Evolutionary conservation across 2,113 vertebrate species (phyloP), one percentile per base, ranked within the genome.

Genomic region (Australoheros scitulus): DNA sequence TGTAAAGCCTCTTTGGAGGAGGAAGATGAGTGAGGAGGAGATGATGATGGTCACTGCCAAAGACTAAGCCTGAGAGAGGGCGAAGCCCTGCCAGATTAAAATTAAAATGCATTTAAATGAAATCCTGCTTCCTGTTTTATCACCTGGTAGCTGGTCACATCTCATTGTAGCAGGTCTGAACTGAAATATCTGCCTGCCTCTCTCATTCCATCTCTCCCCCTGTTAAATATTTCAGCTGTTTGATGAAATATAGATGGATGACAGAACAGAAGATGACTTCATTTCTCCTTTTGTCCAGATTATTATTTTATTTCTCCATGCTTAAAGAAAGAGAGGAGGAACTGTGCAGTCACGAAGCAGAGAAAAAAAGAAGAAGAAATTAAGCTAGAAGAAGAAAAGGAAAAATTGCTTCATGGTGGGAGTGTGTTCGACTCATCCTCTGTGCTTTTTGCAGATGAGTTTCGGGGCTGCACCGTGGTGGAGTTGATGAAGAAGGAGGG

Each of bases 401-500:
- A 6, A 34, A 24, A 29, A 14, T n/a, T 1, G 34, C 17, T 57
- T 79, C 7, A 24, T 18, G 52, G 1, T 3, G 13, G 24, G n/a
- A 3, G 22, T 68, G n/a, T 4, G 50, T 55, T 56, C 2, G 18
- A 15, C 10, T 29, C 10, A 18, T 74, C 57, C 5, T 11, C 15
- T 72, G 65, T 52, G 11, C 2, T 15, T 29, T 32, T 5, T 76
- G 86, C 93, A 99, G 98, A 99, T 74, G 98, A 99, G 94, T 98
- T 99, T 93, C 98, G 97, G 89, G 98, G 98, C 88, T 97, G 97
- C 86, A 97, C 97, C 3, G 92, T 98, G 86, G 98, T 99, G 86
- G 98, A 99, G 93, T 88, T 99, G 95, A 97, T 99, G 96, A 99
- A 99, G 94, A 99, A 99, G 93, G 98, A 99, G 94, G 98, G 98